Conservation (phyloP, 2,888 invertebrate genomes). For the Cryptocheilus praepositus region DNA sequence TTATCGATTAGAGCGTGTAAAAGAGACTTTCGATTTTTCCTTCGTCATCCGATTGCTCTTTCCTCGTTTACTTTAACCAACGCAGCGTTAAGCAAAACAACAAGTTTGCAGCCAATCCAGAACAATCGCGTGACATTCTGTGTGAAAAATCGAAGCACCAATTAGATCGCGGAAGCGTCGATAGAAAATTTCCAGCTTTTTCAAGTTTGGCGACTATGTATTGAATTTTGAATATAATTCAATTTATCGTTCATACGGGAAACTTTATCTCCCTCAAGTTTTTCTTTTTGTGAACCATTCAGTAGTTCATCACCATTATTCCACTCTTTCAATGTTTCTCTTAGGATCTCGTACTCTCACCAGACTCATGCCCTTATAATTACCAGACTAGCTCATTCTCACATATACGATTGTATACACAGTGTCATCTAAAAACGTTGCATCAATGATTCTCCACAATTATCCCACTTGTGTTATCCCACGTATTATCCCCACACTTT, state of each 20-base stretch:
- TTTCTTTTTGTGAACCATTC: conserved; percentile 2
- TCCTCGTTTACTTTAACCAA: conserved; percentile 9
- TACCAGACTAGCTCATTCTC: conserved; percentile 13
- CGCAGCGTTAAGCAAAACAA: neutral
- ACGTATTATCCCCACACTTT: conserved; percentile 7
- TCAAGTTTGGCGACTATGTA: conserved; percentile 67
- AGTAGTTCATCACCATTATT: conserved; percentile 7
- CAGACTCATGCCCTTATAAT: conserved; percentile 10
- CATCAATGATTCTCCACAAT: conserved; percentile 4
- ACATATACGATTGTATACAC: conserved; percentile 4
- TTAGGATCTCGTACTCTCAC: neutral
- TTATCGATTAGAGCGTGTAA: conserved; percentile 53
- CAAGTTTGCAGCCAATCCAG: neutral
- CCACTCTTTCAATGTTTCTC: conserved; percentile 10
- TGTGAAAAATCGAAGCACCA: conserved; percentile 56
- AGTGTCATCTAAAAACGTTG: conserved; percentile 11
- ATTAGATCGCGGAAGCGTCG: conserved; percentile 54
- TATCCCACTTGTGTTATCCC: conserved; percentile 13
- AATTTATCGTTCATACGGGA: conserved; percentile 28
- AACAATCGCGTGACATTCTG: conserved; percentile 9
- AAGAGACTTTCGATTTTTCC: too few relatives aligned
- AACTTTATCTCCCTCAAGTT: conserved; percentile 13
- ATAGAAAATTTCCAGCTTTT: conserved; percentile 72
- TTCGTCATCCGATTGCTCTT: neutral
- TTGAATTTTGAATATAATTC: conserved; percentile 35